Conservation (phyloP, 2,113 vertebrate genomes). For the Recurvirostra avosetta region DNA sequence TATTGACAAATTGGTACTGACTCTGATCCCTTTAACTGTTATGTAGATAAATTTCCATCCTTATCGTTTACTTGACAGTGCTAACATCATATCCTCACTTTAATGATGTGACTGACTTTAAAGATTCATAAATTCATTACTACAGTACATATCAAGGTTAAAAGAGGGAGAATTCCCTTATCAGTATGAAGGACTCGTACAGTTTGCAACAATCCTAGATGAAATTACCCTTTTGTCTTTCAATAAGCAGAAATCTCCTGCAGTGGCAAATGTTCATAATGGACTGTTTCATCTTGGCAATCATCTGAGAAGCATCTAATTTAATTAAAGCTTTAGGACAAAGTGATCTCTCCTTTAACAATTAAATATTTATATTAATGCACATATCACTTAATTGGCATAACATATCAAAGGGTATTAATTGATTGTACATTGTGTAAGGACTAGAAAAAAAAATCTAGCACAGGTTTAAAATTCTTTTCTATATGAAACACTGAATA, state of each 20-base stretch:
- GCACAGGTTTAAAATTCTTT: neutral
- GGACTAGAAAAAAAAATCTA: neutral
- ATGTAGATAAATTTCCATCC: slow-evolving; percentile 22
- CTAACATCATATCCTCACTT: neutral
- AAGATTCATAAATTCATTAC: slow-evolving; percentile 62
- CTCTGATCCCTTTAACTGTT: slow-evolving; percentile 4
- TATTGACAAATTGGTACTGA: slow-evolving; percentile 33
- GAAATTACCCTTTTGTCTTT: slow-evolving; percentile 65
- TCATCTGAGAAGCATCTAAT: slow-evolving; percentile 58
- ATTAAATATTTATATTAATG: slow-evolving; percentile 64
- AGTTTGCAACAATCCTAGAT: slow-evolving; percentile 40
- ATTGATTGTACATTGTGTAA: neutral
- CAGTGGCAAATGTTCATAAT: slow-evolving; percentile 57
- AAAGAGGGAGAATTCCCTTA: slow-evolving; percentile 43
- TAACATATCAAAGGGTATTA: slow-evolving; percentile 23
- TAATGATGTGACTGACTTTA: slow-evolving; percentile 21
- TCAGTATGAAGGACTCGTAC: slow-evolving; percentile 38
- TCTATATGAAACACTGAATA: neutral
- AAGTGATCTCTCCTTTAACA: slow-evolving; percentile 28
- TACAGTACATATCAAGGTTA: slow-evolving; percentile 49
- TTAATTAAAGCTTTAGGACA: slow-evolving; percentile 61
- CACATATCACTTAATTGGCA: slow-evolving; percentile 33
- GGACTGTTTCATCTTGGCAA: slow-evolving; percentile 59
- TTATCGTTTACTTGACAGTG: slow-evolving; percentile 21
- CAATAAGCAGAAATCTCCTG: slow-evolving; percentile 50